phyloP scores from a whole-genome alignment of 35 echinoderm and acorn worm species.

The Lytechinus pictus region DNA sequence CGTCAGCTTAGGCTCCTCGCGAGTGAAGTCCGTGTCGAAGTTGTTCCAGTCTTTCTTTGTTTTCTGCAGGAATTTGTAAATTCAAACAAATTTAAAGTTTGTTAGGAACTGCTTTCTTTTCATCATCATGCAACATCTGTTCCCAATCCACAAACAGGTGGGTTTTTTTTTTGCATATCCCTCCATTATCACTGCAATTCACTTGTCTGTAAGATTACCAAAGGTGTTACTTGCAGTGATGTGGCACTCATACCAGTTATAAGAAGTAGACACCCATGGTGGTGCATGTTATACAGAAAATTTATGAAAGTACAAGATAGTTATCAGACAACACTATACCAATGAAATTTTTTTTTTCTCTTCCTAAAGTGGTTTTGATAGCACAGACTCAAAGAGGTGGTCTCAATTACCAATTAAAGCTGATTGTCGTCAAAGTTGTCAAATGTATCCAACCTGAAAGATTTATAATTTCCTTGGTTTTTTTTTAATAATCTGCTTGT shows the following conservation, averaged over 20 bases:
- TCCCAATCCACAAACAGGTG: no score
- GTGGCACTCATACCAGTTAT: no score
- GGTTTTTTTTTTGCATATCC: no score
- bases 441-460: no score
- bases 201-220: no score
- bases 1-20: constrained; percentile 93
- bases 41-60: constrained; percentile 99
- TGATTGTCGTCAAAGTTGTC: no score
- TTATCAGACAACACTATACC: background rate
- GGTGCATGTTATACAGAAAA: background rate
- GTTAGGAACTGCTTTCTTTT: background rate
- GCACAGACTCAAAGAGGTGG: background rate
- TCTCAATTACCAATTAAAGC: background rate
- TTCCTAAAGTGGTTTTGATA: background rate
- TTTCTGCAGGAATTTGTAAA: constrained; percentile 77
- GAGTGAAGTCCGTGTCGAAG: constrained; percentile 97
- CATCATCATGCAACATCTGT: no score
- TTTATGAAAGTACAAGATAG: background rate
- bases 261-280: no score
- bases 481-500: no score
- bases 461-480: no score
- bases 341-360: background rate
- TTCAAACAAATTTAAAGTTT: background rate
- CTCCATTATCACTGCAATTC: no score
- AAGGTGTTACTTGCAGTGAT: no score